Percentiles rank a stretch among this genome's conserved stretches.
Evolutionary conservation across 1,140 invertebrate genomes (phyloP).

Genomic region (Telenomus remus): DNA sequence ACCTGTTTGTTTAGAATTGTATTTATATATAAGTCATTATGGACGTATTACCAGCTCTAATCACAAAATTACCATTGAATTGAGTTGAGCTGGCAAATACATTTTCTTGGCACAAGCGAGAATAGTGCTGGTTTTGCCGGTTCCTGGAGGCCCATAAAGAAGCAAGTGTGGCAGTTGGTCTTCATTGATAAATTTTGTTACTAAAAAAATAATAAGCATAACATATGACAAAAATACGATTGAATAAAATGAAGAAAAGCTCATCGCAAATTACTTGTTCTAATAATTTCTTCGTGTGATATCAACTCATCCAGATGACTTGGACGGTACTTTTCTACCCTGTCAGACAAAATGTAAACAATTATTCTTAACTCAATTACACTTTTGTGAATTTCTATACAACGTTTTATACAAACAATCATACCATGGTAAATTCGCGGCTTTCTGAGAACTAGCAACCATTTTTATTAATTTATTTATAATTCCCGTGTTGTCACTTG

Average conservation of each 20-base stretch:
- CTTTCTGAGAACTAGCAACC: slow-evolving; percentile 51
- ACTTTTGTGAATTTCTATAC: slow-evolving; percentile 1
- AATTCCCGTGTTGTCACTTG: not conserved
- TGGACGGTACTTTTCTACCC: slow-evolving; percentile 99
- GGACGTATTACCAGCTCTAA: no score
- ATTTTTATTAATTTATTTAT: slow-evolving; percentile 23
- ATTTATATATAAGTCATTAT: no score
- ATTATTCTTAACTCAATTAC: slow-evolving; percentile 1
- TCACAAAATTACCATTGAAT: slow-evolving; percentile 84
- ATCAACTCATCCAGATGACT: slow-evolving; percentile 93
- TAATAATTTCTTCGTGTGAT: slow-evolving; percentile 97
- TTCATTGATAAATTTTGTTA: slow-evolving; percentile 93
- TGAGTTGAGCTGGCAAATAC: slow-evolving; percentile 90
- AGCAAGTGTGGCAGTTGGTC: slow-evolving; percentile 96
- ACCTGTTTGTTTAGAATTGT: slow-evolving; percentile 77
- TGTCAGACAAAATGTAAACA: slow-evolving; percentile 69
- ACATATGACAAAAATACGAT: not conserved
- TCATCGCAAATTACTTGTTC: slow-evolving; percentile 85
- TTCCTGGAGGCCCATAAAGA: slow-evolving; percentile 99
- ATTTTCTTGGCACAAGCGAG: slow-evolving; percentile 96
- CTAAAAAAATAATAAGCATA: slow-evolving; percentile 77
- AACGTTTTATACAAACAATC: no score
- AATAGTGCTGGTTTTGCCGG: slow-evolving; percentile 99
- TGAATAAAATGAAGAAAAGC: slow-evolving; percentile 26
- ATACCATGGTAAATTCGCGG: slow-evolving; percentile 77